Evolutionary conservation across 2,888 invertebrate species (phyloP), one percentile per base, ranked within the genome.

Genomic region (Euproctis similis): DNA sequence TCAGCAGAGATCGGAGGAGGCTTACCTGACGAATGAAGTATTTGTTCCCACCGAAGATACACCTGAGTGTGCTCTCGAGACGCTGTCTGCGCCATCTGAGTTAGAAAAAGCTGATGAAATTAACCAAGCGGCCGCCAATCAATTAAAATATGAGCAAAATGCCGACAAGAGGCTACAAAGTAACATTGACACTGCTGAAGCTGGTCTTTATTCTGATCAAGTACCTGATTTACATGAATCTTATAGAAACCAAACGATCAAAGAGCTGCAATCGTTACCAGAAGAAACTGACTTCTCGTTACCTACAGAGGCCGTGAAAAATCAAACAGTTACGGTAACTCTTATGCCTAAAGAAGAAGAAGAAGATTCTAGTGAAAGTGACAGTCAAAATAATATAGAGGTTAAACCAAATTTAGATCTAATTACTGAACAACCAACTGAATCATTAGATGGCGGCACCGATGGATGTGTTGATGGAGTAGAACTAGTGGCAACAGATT

Each of bases 401-500:
- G 54, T 40, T 31, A 40, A 42, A 4, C 21, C 27, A 4, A 20
- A 24, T 8, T 25, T 30, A 16, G 20, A 25, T 20, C 16, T 25
- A 30, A 9, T 30, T 8, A 24, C 16, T 8, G 21, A 21, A 8
- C 24, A 32, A 10, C 21, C 16, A 24, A 24, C 29, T 1, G 30
- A 30, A 12, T 14, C 27, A 6, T 27, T 20, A 8, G 55, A 57
- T 19, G 57, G 59, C 35, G 30, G 49, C 8, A 37, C 46, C 10
- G 49, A 44, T 16, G 57, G 59, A 35, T 29, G 49, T 8, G 36
- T 46, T 11, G 49, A 44, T 16, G 53, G 54, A 40, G 85, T 82
- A 24, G 85, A 86, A 31, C 64, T 84, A 29, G 68, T 77, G 33
- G 87, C 88, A 3, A 88, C 88, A 7, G 88, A 89, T 66, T 59